Evolutionary conservation across 2,888 invertebrate genomes (phyloP).

Genomic region (Nomada ruficornis): DNA sequence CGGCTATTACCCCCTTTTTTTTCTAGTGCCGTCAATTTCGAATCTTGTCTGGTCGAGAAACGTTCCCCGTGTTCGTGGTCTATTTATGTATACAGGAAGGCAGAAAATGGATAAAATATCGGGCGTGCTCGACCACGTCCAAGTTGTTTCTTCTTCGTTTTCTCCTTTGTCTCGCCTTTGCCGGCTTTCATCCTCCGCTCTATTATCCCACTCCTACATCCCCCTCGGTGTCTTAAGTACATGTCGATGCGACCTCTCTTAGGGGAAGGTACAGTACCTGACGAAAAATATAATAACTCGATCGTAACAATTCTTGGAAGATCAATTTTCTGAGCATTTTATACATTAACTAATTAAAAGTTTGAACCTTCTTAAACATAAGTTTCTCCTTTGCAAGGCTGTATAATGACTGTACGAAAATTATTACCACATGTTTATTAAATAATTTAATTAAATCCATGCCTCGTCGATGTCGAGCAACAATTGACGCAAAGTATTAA

Average conservation of each 20-base stretch:
- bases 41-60: slow-evolving; percentile 16
- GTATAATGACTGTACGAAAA: no score
- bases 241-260: slow-evolving; percentile 37
- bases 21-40: slow-evolving; percentile 30
- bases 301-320: no score
- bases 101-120: slow-evolving; percentile 63
- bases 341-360: no score
- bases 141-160: slow-evolving; percentile 28
- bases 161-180: slow-evolving; percentile 1
- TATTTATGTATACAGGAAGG: slow-evolving; percentile 20
- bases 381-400: no score
- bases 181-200: slow-evolving; percentile 33
- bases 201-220: slow-evolving; percentile 51
- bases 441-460: no score
- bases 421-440: no score
- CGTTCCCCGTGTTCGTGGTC: slow-evolving; percentile 29
- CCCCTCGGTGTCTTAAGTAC: slow-evolving; percentile 51
- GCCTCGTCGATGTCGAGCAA: no score
- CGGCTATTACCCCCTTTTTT: slow-evolving; percentile 13
- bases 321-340: no score
- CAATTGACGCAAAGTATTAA: no score
- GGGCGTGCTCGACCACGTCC: slow-evolving; percentile 46
- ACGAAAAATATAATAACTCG: no score
- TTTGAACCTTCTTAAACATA: no score
- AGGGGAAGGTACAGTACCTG: neutral